A percentile compares a stretch with the other conserved stretches of the same genome.
Evolutionary conservation across 2,888 invertebrate genomes (phyloP).

Genomic region (Eristalis arbustorum): DNA sequence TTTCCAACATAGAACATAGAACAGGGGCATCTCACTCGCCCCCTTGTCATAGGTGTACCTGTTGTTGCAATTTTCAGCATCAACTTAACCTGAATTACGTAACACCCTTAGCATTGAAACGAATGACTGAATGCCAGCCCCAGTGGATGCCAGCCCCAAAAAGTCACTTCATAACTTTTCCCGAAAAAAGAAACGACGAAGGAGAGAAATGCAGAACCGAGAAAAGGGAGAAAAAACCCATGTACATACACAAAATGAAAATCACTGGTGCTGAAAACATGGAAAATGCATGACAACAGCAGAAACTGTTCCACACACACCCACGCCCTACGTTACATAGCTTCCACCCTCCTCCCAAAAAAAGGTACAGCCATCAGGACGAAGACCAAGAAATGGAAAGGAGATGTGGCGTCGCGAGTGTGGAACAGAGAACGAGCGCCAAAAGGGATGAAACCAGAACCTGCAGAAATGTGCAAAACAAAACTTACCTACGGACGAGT

Average conservation of each 20-base stretch:
- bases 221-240: constrained; percentile 5
- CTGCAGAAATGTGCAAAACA: constrained; percentile 41
- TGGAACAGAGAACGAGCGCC: not conserved
- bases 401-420: not conserved
- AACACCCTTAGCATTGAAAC: constrained; percentile 30
- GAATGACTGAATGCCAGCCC: constrained; percentile 33
- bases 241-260: constrained; percentile 12
- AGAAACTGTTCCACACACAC: constrained; percentile 50
- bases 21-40: not conserved
- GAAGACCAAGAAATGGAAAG: constrained; percentile 44
- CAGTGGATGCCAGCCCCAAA: constrained; percentile 20
- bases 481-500: not conserved
- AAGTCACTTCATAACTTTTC: constrained; percentile 46
- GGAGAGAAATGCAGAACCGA: not conserved
- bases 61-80: constrained; percentile 1
- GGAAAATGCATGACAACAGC: constrained; percentile 69
- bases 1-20: not conserved
- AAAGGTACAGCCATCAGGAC: constrained; percentile 20
- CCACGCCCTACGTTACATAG: constrained; percentile 25
- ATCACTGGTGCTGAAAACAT: constrained; percentile 69
- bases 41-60: not conserved
- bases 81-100: constrained; percentile 20
- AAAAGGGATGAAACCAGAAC: not conserved
- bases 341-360: constrained; percentile 36
- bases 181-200: not conserved